Percentiles rank a stretch among this genome's conserved stretches.
phyloP scores from a whole-genome alignment of 92 coral and sea anemone species.

The Umimayanthus chanpuru region DNA sequence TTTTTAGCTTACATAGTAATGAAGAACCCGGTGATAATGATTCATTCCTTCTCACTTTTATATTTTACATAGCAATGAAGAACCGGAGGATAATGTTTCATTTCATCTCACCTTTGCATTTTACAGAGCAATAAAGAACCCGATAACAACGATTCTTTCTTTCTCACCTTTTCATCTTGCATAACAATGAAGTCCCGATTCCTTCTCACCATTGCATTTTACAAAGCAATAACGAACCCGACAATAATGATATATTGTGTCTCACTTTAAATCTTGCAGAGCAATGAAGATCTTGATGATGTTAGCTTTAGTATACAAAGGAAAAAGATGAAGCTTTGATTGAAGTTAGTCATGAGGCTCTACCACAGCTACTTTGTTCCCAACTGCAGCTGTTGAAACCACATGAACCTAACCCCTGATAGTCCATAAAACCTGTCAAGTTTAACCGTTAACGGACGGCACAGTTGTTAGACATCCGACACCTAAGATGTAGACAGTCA shows the following conservation, averaged over 20 bases:
- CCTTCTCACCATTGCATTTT: not conserved
- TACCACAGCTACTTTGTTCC: not conserved
- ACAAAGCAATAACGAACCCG: not conserved
- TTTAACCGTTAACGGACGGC: not conserved
- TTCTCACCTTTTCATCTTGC: not conserved
- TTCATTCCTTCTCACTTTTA: not conserved
- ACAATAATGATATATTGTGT: not conserved
- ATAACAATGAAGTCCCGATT: not conserved
- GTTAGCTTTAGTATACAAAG: not conserved
- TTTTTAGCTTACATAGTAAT: no score
- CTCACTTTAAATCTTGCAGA: not conserved
- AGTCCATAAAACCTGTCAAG: not conserved
- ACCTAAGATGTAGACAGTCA: not conserved
- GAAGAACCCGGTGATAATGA: not conserved
- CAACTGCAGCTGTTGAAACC: not conserved
- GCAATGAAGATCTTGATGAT: not conserved
- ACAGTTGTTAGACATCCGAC: not conserved
- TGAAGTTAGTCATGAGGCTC: not conserved
- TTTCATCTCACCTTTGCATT: not conserved
- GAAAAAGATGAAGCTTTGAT: conserved; percentile 1
- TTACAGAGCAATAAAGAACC: not conserved
- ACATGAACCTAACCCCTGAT: no score
- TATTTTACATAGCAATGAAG: no score
- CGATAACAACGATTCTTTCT: not conserved
- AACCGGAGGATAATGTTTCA: not conserved